These are phyloP conservation scores for Echeneis naucrates DNA, from an alignment of 2,797 vertebrate genomes.

Conservation along the genomic window DNA sequence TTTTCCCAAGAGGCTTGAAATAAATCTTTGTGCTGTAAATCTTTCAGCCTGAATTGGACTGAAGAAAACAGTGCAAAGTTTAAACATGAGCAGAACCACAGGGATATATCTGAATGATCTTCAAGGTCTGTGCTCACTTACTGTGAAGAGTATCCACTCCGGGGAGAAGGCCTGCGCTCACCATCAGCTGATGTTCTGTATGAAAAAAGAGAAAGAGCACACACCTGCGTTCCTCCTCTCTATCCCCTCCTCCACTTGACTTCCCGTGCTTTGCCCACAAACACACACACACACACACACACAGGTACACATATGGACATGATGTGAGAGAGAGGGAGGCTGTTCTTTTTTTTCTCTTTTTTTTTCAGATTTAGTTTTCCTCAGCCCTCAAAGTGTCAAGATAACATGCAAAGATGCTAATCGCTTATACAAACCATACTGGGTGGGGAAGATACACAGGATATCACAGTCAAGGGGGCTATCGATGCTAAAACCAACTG, in stretches of 20 bases:
- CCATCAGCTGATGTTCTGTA: slow-evolving; percentile 48
- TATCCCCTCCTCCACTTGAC: slow-evolving; percentile 34
- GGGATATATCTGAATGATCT: slow-evolving; percentile 36
- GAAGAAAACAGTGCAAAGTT: neutral
- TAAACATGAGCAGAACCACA: slow-evolving; percentile 24
- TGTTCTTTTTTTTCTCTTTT: neutral
- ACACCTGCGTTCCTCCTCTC: slow-evolving; percentile 59
- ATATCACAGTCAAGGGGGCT: no score
- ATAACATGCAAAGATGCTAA: slow-evolving; percentile 19
- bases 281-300: neutral
- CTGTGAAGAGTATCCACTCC: slow-evolving; percentile 51
- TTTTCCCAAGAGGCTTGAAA: slow-evolving; percentile 6
- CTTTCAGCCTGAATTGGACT: slow-evolving; percentile 23
- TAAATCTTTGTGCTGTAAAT: neutral
- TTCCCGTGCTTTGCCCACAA: slow-evolving; percentile 4
- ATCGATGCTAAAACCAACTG: no score
- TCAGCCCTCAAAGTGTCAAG: neutral
- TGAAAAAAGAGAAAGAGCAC: slow-evolving; percentile 49
- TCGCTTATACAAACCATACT: no score
- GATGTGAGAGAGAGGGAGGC: neutral
- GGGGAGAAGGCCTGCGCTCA: slow-evolving; percentile 42
- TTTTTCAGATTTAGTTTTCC: no score
- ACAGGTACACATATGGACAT: slow-evolving; percentile 7
- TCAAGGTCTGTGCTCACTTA: slow-evolving; percentile 59
- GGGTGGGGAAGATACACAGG: no score